Evolutionary conservation across 2,888 invertebrate genomes (phyloP).

Genomic region (Dolichomitus sp.): DNA sequence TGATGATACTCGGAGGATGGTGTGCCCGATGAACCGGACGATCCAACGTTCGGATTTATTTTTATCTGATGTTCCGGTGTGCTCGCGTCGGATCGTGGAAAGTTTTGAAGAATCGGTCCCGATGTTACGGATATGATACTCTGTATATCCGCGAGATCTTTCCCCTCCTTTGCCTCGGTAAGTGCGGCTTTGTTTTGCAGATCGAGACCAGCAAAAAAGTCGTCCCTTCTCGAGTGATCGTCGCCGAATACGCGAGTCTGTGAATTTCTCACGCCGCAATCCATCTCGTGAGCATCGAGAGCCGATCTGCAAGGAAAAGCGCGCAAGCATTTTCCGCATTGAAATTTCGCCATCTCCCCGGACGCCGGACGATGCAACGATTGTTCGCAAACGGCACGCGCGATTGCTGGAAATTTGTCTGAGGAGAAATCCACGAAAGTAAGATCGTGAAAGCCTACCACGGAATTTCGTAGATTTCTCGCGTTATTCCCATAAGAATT

Average conservation of each 20-base stretch:
- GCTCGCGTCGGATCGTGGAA: slow-evolving; percentile 74
- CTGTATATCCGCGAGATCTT: slow-evolving; percentile 95
- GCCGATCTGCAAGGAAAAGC: slow-evolving; percentile 92
- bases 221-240: slow-evolving; percentile 89
- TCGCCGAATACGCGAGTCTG: slow-evolving; percentile 88
- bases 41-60: slow-evolving; percentile 72
- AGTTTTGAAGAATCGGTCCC: slow-evolving; percentile 76
- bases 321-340: slow-evolving; percentile 90
- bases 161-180: slow-evolving; percentile 86
- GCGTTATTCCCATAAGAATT: slow-evolving; percentile 73
- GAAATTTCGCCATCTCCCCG: slow-evolving; percentile 88
- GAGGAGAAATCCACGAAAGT: slow-evolving; percentile 93
- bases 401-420: slow-evolving; percentile 93
- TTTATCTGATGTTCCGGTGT: slow-evolving; percentile 72
- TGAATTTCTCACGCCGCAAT: slow-evolving; percentile 89
- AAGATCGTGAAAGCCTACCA: slow-evolving; percentile 91
- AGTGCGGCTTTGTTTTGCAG: slow-evolving; percentile 90
- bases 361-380: slow-evolving; percentile 89
- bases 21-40: slow-evolving; percentile 81
- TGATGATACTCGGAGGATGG: slow-evolving; percentile 86
- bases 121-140: slow-evolving; percentile 94
- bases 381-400: slow-evolving; percentile 91
- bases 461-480: slow-evolving; percentile 85
- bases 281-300: slow-evolving; percentile 90
- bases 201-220: slow-evolving; percentile 94